A percentile compares a stretch with the other conserved stretches of the same genome.
phyloP scores from a whole-genome alignment of 1,140 invertebrate genomes.

The Ceratosolen fusciceps region DNA sequence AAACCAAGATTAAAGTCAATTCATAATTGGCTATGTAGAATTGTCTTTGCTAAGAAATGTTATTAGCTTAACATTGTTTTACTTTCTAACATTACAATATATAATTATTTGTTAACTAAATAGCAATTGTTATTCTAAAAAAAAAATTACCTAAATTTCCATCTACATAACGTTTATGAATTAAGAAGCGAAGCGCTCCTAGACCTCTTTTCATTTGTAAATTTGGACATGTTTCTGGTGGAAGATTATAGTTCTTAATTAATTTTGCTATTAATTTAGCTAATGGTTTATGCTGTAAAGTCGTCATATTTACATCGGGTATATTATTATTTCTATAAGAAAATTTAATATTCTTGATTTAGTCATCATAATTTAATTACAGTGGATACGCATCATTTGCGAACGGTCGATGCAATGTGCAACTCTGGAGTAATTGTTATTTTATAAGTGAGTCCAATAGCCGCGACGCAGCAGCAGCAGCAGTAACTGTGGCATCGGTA shows the following conservation, averaged over 20 bases:
- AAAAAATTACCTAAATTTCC: constrained; percentile 71
- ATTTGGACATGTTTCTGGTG: constrained; percentile 76
- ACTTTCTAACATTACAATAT: not conserved
- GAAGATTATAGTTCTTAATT: constrained; percentile 75
- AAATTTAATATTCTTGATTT: not conserved
- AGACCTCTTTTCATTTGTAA: constrained; percentile 76
- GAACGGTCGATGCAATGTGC: not conserved
- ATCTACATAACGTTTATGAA: constrained; percentile 77
- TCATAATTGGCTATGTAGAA: no score
- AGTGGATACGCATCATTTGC: not conserved
- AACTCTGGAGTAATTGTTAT: not conserved
- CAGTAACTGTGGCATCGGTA: not conserved
- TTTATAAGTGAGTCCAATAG: not conserved
- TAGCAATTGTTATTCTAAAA: constrained; percentile 35
- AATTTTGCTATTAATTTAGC: constrained; percentile 76
- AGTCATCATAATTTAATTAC: not conserved
- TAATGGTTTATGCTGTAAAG: constrained; percentile 74
- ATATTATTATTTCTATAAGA: constrained; percentile 72
- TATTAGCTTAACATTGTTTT: no score
- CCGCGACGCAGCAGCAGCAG: not conserved
- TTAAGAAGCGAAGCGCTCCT: constrained; percentile 78
- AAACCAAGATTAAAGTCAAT: no score
- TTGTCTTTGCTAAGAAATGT: no score
- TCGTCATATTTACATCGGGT: constrained; percentile 74
- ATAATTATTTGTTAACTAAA: constrained; percentile 5